phyloP scores from a whole-genome alignment of 1,140 invertebrate species.

The Pseudomyrmex flavicornis region DNA sequence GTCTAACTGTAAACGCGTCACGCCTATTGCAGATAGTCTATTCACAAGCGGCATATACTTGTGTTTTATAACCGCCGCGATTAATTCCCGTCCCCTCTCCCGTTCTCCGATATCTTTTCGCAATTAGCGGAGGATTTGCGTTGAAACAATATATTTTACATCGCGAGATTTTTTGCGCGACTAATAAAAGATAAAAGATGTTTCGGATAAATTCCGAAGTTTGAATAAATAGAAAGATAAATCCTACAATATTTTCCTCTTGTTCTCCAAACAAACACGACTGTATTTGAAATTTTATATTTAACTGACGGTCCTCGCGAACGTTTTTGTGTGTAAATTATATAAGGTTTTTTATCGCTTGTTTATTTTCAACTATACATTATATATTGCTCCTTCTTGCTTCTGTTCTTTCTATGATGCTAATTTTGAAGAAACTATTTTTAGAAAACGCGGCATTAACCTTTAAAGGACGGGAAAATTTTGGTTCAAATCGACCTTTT shows the following conservation, averaged over 20 bases:
- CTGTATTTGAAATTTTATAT: neutral
- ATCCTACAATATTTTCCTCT: neutral
- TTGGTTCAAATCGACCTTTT: no score
- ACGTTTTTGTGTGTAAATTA: neutral
- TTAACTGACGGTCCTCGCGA: neutral
- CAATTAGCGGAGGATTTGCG: slow-evolving; percentile 1
- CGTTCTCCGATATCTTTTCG: neutral
- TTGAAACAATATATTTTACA: neutral
- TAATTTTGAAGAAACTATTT: neutral
- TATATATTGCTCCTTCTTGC: neutral
- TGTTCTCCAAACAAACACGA: neutral
- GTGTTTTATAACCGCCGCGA: neutral
- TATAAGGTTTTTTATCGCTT: slow-evolving; percentile 4
- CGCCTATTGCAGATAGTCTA: slow-evolving; percentile 24
- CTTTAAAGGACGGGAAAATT: no score
- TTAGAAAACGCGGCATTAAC: no score
- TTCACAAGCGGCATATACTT: neutral
- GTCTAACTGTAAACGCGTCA: slow-evolving; percentile 29
- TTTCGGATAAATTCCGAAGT: neutral
- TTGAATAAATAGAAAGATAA: neutral
- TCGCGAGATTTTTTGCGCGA: neutral
- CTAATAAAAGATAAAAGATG: neutral
- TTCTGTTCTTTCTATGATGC: neutral
- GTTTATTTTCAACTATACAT: neutral
- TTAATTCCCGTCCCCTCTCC: neutral